Conservation (phyloP, 2,113 vertebrate genomes). For the Clarias magur region DNA sequence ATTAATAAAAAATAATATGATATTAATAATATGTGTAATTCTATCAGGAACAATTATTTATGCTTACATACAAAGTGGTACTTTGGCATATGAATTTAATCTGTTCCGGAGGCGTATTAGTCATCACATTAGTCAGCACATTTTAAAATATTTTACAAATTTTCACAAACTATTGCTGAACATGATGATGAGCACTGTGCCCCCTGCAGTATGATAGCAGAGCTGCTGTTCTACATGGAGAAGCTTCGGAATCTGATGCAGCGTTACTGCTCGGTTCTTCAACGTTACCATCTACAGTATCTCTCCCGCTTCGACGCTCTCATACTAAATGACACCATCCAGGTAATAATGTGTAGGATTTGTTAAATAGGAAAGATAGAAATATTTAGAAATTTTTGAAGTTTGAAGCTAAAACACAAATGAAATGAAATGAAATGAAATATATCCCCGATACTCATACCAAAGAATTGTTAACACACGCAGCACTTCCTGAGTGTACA, state of each 20-base stretch:
- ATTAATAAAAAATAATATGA: neutral
- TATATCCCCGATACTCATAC: no score
- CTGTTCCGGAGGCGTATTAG: no score
- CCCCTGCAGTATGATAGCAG: conserved; percentile 77
- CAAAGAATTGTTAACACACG: neutral
- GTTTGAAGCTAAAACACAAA: neutral
- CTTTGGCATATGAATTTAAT: no score
- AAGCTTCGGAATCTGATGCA: conserved; percentile 73
- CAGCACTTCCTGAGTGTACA: neutral
- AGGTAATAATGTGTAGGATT: conserved; percentile 69
- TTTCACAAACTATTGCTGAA: neutral
- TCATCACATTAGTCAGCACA: neutral
- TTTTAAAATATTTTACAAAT: neutral
- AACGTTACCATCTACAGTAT: conserved; percentile 87
- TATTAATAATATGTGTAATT: no score
- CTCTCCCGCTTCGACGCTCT: conserved; percentile 87
- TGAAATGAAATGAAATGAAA: neutral
- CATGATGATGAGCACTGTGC: neutral
- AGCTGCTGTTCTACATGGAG: conserved; percentile 85
- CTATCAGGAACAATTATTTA: no score
- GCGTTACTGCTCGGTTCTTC: conserved; percentile 69
- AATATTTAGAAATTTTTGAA: no score
- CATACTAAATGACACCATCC: conserved; percentile 85
- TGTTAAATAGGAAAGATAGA: no score
- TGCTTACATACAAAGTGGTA: no score